phyloP scores from a whole-genome alignment of 2,797 vertebrate species.

The Manis crassicaudata region DNA sequence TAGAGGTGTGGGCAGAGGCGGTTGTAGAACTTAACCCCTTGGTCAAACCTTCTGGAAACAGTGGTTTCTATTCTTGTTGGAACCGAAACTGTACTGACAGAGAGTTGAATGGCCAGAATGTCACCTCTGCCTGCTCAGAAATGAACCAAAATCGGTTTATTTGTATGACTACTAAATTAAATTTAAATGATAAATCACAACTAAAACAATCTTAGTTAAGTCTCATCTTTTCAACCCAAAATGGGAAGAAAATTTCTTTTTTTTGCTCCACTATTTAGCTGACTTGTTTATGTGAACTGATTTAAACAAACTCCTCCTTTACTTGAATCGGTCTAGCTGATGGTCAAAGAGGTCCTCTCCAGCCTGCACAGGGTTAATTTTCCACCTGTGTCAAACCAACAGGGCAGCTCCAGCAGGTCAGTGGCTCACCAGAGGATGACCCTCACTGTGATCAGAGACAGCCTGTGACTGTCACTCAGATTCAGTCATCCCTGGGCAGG shows the following conservation, averaged over 20 bases:
- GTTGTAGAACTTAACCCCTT: neutral
- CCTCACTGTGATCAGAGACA: conserved; percentile 79
- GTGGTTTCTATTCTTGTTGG: neutral
- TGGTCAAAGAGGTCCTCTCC: conserved; percentile 75
- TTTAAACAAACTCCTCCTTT: conserved; percentile 67
- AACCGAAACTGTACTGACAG: neutral
- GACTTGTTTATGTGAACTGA: conserved; percentile 61
- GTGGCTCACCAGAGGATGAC: conserved; percentile 79
- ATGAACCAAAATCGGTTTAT: neutral
- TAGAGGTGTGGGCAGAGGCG: neutral
- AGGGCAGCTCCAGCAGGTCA: conserved; percentile 35
- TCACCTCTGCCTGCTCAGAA: conserved; percentile 16
- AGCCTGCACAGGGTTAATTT: conserved; percentile 77
- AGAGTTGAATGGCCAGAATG: neutral
- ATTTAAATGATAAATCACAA: neutral
- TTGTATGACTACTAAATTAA: neutral
- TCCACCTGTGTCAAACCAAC: conserved; percentile 76
- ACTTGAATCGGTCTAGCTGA: conserved; percentile 66
- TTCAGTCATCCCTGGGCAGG: conserved; percentile 78
- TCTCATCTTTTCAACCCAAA: conserved; percentile 53
- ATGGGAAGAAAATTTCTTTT: conserved; percentile 68
- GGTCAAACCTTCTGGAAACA: neutral
- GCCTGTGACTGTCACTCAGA: conserved; percentile 83
- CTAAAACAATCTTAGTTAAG: conserved; percentile 23
- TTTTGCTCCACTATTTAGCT: conserved; percentile 28